A percentile compares a stretch with the other conserved stretches of the same genome.
Evolutionary conservation across 2,888 invertebrate species (phyloP).

Genomic region (Leptopilina drosophilae): DNA sequence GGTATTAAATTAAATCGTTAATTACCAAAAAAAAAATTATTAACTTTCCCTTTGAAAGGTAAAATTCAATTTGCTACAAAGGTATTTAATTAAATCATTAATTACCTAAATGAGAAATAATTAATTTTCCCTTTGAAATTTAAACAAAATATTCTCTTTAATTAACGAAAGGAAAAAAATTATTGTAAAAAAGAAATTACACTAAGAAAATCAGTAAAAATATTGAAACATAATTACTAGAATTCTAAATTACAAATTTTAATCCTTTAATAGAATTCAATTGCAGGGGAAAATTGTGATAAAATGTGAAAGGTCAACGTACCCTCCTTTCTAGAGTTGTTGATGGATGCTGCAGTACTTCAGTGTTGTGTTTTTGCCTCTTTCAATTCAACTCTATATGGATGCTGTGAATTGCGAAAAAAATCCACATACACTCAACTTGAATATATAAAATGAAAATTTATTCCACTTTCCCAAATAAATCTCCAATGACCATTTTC

Average conservation of each 20-base stretch:
- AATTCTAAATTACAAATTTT: not conserved
- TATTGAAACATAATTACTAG: no score
- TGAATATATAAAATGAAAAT: not conserved
- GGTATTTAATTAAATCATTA: no score
- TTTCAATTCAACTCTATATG: conserved; percentile 28
- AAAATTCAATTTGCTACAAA: no score
- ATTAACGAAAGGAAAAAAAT: no score
- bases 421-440: not conserved
- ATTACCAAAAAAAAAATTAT: no score
- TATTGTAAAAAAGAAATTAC: no score
- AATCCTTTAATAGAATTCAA: not conserved
- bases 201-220: no score
- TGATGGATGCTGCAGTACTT: conserved; percentile 36
- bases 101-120: no score
- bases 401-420: not conserved
- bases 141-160: not conserved
- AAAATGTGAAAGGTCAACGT: conserved; percentile 24
- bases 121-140: no score
- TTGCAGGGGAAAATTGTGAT: not conserved
- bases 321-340: conserved; percentile 33
- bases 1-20: no score
- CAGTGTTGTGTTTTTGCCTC: conserved; percentile 9
- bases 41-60: no score
- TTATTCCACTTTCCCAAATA: not conserved
- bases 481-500: no score